Evolutionary conservation across 2,797 vertebrate genomes (phyloP).

Genomic region (Eulemur coronatus): DNA sequence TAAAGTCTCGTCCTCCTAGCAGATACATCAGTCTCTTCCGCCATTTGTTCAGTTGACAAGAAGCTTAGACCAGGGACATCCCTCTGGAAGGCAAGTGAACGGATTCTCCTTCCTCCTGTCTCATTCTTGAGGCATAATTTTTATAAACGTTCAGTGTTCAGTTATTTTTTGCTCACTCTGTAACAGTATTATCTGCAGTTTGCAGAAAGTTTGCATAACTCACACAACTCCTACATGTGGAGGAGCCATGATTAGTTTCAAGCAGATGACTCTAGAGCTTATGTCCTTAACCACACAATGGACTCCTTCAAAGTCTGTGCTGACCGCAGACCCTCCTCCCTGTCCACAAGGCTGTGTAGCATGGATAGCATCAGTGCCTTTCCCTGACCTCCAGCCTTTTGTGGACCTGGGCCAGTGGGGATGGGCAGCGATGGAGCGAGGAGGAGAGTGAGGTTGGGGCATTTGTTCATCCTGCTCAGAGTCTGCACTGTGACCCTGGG

Average conservation of each 20-base stretch:
- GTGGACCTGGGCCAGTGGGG: background rate
- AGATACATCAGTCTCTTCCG: background rate
- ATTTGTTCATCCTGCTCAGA: background rate
- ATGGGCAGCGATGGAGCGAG: background rate
- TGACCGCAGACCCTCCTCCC: background rate
- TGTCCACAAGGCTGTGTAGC: fast-evolving
- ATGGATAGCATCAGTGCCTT: background rate
- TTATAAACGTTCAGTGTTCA: background rate
- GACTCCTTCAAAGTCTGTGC: background rate
- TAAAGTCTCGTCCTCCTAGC: background rate
- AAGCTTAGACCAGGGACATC: background rate
- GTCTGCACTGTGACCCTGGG: background rate
- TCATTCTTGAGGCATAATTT: background rate
- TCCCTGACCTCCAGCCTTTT: background rate
- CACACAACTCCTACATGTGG: background rate
- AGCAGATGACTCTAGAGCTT: background rate
- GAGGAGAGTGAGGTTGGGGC: background rate
- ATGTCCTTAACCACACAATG: background rate
- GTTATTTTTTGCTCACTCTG: background rate
- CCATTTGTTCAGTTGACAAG: background rate
- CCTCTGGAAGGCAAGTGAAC: background rate
- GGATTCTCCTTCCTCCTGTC: background rate
- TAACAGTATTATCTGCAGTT: background rate
- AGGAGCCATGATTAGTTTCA: background rate
- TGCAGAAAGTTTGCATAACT: background rate